Evolutionary conservation across 2,113 vertebrate species (phyloP).

Genomic region (Muscicapa adusta): DNA sequence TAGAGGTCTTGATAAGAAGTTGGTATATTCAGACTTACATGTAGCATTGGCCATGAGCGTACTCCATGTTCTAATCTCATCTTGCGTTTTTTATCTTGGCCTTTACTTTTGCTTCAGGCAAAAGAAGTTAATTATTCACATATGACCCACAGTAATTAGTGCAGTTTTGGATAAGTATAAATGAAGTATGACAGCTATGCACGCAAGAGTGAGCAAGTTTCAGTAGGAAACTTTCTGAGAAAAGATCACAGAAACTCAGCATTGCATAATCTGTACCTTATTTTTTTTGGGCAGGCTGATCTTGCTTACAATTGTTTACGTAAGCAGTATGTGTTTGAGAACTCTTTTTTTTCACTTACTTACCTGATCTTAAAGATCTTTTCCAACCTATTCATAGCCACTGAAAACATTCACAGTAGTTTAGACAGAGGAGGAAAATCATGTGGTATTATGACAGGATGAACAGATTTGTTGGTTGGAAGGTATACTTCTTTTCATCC

Average conservation of each 20-base stretch:
- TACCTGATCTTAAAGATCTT: background rate
- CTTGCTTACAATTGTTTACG: background rate
- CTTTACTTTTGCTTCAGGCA: slow-evolving; percentile 62
- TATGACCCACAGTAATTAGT: slow-evolving; percentile 66
- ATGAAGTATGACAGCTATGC: slow-evolving; percentile 66
- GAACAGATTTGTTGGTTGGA: background rate
- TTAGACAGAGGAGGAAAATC: background rate
- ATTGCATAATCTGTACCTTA: slow-evolving; percentile 34
- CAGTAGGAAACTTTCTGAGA: slow-evolving; percentile 40
- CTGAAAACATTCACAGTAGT: background rate
- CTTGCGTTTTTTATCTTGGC: slow-evolving; percentile 13
- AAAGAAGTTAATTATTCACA: slow-evolving; percentile 58
- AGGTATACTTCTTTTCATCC: background rate
- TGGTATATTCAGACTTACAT: background rate
- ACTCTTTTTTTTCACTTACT: background rate
- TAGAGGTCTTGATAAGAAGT: background rate
- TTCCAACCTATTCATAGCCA: background rate
- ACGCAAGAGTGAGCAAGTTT: slow-evolving; percentile 52
- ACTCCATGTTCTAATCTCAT: background rate
- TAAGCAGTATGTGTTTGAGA: background rate
- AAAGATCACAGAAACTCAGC: slow-evolving; percentile 51
- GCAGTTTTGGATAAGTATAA: slow-evolving; percentile 54
- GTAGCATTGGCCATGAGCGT: background rate
- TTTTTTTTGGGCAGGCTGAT: background rate
- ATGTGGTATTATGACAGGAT: background rate